Evolutionary conservation across 2,888 invertebrate species (phyloP).

Genomic region (Luffia ferchaultella): DNA sequence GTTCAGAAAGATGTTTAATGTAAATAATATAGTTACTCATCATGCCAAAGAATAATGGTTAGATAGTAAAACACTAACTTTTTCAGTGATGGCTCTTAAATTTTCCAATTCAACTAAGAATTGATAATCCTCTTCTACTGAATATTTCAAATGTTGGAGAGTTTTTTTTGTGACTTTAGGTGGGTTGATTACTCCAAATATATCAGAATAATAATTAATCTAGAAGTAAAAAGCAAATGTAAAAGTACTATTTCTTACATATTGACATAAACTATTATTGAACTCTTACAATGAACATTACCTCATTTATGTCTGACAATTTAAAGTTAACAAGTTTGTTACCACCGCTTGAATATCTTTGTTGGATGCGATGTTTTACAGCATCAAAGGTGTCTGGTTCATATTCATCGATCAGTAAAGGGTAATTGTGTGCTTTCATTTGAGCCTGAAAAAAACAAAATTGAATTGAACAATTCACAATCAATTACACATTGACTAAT

Average conservation of each 20-base stretch:
- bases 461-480: no score
- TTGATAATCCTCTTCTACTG: conserved; percentile 66
- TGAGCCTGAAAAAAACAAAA: conserved; percentile 31
- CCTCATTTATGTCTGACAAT: conserved; percentile 70
- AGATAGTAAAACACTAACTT: conserved; percentile 27
- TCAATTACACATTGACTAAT: conserved; percentile 18
- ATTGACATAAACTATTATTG: not conserved
- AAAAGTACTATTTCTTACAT: not conserved
- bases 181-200: conserved; percentile 38
- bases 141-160: conserved; percentile 35
- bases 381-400: conserved; percentile 69
- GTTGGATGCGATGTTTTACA: conserved; percentile 64
- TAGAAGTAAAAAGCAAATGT: conserved; percentile 21
- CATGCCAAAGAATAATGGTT: no score
- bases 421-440: conserved; percentile 60
- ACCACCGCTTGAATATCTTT: conserved; percentile 67
- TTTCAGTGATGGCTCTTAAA: conserved; percentile 64
- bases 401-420: conserved; percentile 68
- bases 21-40: not conserved
- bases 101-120: conserved; percentile 70
- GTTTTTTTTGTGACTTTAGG: conserved; percentile 32
- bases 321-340: conserved; percentile 71
- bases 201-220: conserved; percentile 38
- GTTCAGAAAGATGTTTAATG: conserved; percentile 12
- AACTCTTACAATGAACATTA: conserved; percentile 32